phyloP scores from a whole-genome alignment of 2,888 invertebrate genomes.

The Ormyrus rosae region DNA sequence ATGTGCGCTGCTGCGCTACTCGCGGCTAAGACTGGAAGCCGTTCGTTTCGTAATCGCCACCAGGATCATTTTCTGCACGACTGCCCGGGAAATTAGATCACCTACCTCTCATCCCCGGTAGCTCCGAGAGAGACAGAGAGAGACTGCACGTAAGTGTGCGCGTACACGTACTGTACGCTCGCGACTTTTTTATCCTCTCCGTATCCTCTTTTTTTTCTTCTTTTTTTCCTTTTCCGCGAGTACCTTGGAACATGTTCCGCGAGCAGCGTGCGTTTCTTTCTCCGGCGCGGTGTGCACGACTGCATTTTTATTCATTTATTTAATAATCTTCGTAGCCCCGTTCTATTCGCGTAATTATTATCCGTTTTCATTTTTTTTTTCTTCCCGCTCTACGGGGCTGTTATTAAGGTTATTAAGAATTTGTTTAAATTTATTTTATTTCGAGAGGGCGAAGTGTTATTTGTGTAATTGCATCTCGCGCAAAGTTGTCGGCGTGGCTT shows the following conservation, averaged over 20 bases:
- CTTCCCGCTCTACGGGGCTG: not conserved
- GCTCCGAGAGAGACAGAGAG: not conserved
- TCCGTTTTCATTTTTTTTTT: constrained; percentile 6
- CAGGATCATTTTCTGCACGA: constrained; percentile 76
- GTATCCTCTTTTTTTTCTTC: not conserved
- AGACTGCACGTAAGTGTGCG: not conserved
- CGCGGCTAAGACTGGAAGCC: constrained; percentile 73
- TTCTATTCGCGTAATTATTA: constrained; percentile 28
- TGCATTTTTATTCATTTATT: constrained; percentile 33
- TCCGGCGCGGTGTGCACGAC: not conserved
- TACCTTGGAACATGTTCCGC: not conserved
- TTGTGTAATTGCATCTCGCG: too few species aligned
- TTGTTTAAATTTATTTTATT: constrained; percentile 20
- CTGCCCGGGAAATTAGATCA: constrained; percentile 76
- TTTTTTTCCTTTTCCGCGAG: not conserved
- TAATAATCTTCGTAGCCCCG: constrained; percentile 31
- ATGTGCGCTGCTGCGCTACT: constrained; percentile 59
- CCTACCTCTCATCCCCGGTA: constrained; percentile 58
- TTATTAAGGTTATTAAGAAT: constrained; percentile 29
- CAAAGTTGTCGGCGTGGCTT: too few species aligned
- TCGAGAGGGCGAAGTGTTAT: not conserved
- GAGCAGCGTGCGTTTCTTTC: constrained; percentile 22
- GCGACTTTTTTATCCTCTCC: not conserved
- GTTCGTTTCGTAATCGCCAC: constrained; percentile 73
- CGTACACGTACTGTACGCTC: not conserved